These are phyloP conservation scores for Embiotoca jacksoni DNA, from an alignment of 2,113 vertebrate genomes.

Conservation along the genomic window DNA sequence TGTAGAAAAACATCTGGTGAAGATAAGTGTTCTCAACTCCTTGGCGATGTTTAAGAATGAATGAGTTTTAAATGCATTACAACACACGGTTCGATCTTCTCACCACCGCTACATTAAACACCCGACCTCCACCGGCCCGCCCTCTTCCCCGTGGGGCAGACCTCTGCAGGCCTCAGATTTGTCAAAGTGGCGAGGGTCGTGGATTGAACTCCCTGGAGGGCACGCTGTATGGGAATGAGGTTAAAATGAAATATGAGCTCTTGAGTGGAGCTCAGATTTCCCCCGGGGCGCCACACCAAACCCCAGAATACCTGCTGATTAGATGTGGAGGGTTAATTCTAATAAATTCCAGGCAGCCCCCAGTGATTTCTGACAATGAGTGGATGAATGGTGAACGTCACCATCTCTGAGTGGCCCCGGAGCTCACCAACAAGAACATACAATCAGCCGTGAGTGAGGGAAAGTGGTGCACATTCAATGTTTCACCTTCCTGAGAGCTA, in stretches of 20 bases:
- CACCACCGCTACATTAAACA: slow-evolving; percentile 19
- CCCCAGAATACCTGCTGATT: slow-evolving; percentile 38
- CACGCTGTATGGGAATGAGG: slow-evolving; percentile 11
- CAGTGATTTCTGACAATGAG: slow-evolving; percentile 38
- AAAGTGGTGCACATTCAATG: background rate
- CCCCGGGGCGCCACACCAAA: slow-evolving; percentile 20
- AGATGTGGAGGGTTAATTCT: slow-evolving; percentile 18
- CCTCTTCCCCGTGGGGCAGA: slow-evolving; percentile 3
- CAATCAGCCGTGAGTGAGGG: background rate
- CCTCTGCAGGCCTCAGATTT: slow-evolving; percentile 25
- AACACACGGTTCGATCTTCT: slow-evolving; percentile 15
- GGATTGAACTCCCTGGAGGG: slow-evolving; percentile 21
- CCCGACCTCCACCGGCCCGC: slow-evolving; percentile 36
- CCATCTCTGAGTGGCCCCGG: background rate
- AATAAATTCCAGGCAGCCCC: slow-evolving; percentile 23
- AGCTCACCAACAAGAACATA: slow-evolving; percentile 12
- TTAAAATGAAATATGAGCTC: slow-evolving; percentile 57
- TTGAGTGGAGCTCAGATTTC: slow-evolving; percentile 45
- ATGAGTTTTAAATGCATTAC: slow-evolving; percentile 33
- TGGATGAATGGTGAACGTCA: slow-evolving; percentile 18
- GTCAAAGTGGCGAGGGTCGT: slow-evolving; percentile 46
- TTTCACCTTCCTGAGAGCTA: slow-evolving; percentile 8
- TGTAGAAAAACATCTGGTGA: background rate
- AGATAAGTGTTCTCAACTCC: background rate
- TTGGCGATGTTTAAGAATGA: slow-evolving; percentile 39